phyloP scores from a whole-genome alignment of 1,140 invertebrate genomes.

The Zaprionus davidi region DNA sequence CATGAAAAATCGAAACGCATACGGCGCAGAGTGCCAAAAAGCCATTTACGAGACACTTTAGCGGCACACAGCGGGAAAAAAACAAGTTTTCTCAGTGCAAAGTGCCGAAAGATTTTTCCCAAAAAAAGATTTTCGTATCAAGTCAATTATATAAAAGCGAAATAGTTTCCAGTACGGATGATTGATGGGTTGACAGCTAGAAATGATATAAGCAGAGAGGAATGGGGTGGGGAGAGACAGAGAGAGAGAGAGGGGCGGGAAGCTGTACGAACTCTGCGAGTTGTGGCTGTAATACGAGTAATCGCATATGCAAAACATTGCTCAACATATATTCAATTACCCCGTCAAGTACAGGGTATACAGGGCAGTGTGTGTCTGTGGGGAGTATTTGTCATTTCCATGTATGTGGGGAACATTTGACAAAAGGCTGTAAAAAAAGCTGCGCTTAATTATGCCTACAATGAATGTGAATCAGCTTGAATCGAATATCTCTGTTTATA shows the following conservation, averaged over 20 bases:
- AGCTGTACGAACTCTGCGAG: constrained; percentile 26
- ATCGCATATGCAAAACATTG: constrained; percentile 47
- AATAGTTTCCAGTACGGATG: constrained; percentile 30
- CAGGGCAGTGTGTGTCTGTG: neutral
- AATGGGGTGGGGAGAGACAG: neutral
- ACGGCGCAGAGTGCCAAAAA: constrained; percentile 35
- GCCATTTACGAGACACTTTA: constrained; percentile 34
- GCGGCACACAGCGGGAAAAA: neutral
- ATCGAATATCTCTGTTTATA: constrained; percentile 74
- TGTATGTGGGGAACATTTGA: constrained; percentile 42
- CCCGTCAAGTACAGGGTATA: constrained; percentile 13
- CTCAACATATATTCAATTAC: constrained; percentile 67
- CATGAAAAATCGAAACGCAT: constrained; percentile 38
- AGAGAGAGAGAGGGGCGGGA: neutral
- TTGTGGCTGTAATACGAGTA: constrained; percentile 45
- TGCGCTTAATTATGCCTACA: constrained; percentile 68
- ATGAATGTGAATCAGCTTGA: constrained; percentile 52
- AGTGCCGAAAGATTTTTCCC: constrained; percentile 53
- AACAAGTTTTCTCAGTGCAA: constrained; percentile 50
- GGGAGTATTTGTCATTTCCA: constrained; percentile 11
- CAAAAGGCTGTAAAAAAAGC: constrained; percentile 48
- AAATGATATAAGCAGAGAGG: neutral
- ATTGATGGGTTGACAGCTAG: constrained; percentile 56
- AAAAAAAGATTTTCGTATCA: constrained; percentile 43
- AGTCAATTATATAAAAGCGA: constrained; percentile 48